Percentiles rank a stretch among this genome's conserved stretches.
Conservation (phyloP, 2,888 invertebrate genomes). For the Polia nebulosa region DNA sequence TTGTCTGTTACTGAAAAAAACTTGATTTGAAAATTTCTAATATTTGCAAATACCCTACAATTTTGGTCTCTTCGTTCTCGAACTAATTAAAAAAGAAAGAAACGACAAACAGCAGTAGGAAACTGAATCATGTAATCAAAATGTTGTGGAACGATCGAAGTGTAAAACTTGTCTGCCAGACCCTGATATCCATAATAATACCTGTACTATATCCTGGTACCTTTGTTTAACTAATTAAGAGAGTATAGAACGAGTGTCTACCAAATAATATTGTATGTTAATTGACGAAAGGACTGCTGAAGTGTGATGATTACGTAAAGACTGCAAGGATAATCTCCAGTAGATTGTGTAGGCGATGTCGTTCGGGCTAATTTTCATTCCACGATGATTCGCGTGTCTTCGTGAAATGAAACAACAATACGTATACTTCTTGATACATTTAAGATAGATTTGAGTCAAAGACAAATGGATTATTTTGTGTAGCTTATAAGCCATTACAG, state of each 20-base stretch:
- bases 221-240: neutral
- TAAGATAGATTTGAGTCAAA: slow-evolving; percentile 25
- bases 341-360: slow-evolving; percentile 18
- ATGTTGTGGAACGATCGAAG: too few species aligned
- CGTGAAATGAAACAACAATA: slow-evolving; percentile 8
- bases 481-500: slow-evolving; percentile 11
- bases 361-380: slow-evolving; percentile 9
- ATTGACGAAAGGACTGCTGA: slow-evolving; percentile 26
- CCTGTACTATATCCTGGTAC: too few species aligned
- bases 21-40: neutral
- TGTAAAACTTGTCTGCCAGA: neutral
- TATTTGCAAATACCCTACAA: neutral
- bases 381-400: neutral
- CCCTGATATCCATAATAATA: neutral
- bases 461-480: slow-evolving; percentile 12
- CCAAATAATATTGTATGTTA: slow-evolving; percentile 4
- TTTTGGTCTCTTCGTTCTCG: neutral
- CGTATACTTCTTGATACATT: neutral
- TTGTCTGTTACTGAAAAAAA: neutral
- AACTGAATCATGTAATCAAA: neutral
- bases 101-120: neutral
- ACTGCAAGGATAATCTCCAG: slow-evolving; percentile 51
- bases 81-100: neutral
- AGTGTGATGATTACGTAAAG: slow-evolving; percentile 49
- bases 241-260: neutral